Percentiles rank a stretch among this genome's conserved stretches.
Evolutionary conservation across 2,113 vertebrate species (phyloP).

Genomic region (Scomber japonicus): DNA sequence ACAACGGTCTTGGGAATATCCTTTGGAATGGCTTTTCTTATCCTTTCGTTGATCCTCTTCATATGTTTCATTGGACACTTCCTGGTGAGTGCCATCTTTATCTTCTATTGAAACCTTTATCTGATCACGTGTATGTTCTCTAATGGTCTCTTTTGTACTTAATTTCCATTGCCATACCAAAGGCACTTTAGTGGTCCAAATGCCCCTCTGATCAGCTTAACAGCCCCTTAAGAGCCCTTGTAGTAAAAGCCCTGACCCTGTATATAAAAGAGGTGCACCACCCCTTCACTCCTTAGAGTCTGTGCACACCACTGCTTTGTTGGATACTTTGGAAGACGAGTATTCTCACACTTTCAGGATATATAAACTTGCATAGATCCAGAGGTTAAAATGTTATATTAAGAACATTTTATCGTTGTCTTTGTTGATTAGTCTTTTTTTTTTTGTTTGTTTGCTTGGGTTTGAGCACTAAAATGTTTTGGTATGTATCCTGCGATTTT

Average conservation of each 20-base stretch:
- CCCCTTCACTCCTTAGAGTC: background rate
- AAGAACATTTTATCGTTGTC: background rate
- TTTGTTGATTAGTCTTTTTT: background rate
- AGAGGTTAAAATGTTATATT: background rate
- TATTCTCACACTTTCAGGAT: background rate
- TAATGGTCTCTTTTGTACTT: conserved; percentile 13
- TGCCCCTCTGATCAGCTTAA: conserved; percentile 40
- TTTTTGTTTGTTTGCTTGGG: no score
- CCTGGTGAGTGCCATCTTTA: conserved; percentile 86
- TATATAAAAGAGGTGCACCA: background rate
- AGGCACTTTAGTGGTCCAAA: conserved; percentile 30
- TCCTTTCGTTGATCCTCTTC: conserved; percentile 93
- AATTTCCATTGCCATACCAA: conserved; percentile 31
- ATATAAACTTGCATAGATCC: background rate
- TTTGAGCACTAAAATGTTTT: no score
- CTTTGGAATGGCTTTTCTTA: conserved; percentile 92
- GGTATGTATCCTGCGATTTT: background rate
- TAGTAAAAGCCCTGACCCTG: conserved; percentile 18
- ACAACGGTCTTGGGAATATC: conserved; percentile 92
- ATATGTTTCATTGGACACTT: conserved; percentile 96
- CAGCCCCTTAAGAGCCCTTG: conserved; percentile 26
- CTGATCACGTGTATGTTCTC: background rate
- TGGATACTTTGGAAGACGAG: background rate
- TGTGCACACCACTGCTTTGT: background rate
- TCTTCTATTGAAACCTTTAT: conserved; percentile 6